Base-by-base conservation (phyloP, 2,797 vertebrate genomes). In the Tarsius wallacei region DNA sequence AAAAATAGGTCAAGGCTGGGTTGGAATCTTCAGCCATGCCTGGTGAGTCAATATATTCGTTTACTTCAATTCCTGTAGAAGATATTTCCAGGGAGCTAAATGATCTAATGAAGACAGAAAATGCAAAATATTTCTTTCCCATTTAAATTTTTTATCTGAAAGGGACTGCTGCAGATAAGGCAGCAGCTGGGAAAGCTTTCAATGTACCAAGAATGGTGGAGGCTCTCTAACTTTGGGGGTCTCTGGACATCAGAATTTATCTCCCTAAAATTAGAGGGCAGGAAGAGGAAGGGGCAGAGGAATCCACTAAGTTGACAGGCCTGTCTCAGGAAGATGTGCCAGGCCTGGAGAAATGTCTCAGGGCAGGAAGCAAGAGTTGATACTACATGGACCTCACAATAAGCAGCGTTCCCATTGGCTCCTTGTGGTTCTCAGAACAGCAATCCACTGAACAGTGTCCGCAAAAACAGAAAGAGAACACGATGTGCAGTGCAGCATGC, bases 381-480 rank as follows among this genome's bases (percentile, higher is more conserved):
- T 21, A 15, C 21, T 22, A 7, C 1, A 0, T 0, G 0, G 74
- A 55, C 11, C n/a, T 86, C 28, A 0, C 22, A 16, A 17, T 16
- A 36, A 81, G 31, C 53, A 6, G 16, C 8, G 17, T 77, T 82
- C 78, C 22, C 0, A 0, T 0, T 51, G 61, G 33, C 68, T 85
- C 74, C 4, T 21, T 1, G 2, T 4, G 11, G 74, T 10, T 28
- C 68, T 84, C 71, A 33, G 33, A 15, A 33, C 59, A 14, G 64
- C 68, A 84, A 7, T 47, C 51, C 61, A 1, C 0, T 7, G 28
- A 73, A 42, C 1, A 53, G 33, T 7, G 49, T 10, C 59, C 51
- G 10, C 31, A 13, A 33, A 87, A 90, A 21, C 11, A 93, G 97
- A 92, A 87, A n/a, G 95, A 96, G 91, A 94, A 59, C 33, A 64